phyloP scores from a whole-genome alignment of 1,140 invertebrate genomes.

The Scylla paramamosain region DNA sequence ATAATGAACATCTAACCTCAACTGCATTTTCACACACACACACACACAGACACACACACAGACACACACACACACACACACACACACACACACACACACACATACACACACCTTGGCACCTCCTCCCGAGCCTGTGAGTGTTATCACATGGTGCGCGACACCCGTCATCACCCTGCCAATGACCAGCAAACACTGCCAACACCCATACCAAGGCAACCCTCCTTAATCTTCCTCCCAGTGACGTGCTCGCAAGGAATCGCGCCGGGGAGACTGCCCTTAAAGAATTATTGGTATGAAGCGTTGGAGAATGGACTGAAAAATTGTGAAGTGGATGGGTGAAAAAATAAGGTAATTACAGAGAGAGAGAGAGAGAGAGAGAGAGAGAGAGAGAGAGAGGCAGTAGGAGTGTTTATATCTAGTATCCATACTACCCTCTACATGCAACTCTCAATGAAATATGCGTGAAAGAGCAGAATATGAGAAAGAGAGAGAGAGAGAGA shows the following conservation, averaged over 20 bases:
- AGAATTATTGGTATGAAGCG: background rate
- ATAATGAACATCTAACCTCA: too few relatives aligned
- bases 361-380: conserved; percentile 18
- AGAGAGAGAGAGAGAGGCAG: background rate
- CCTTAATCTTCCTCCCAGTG: background rate
- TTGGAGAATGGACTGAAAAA: too few relatives aligned
- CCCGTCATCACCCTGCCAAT: conserved; percentile 5
- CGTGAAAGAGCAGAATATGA: too few relatives aligned
- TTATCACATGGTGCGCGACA: background rate
- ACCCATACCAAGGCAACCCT: background rate
- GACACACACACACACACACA: background rate
- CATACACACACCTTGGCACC: background rate
- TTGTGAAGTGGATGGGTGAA: too few relatives aligned
- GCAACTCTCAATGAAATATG: too few relatives aligned
- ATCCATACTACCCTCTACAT: too few relatives aligned
- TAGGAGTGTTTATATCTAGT: too few relatives aligned
- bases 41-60: too few relatives aligned
- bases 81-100: conserved; percentile 20
- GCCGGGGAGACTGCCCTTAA: background rate
- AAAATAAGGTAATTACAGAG: background rate
- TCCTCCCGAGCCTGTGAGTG: background rate
- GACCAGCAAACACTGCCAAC: background rate
- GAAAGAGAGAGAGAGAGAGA: conserved; percentile 1
- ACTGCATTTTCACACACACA: background rate
- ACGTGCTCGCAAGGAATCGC: background rate